Evolutionary conservation across 2,888 invertebrate species (phyloP).

Genomic region (Gerosis bhagava): DNA sequence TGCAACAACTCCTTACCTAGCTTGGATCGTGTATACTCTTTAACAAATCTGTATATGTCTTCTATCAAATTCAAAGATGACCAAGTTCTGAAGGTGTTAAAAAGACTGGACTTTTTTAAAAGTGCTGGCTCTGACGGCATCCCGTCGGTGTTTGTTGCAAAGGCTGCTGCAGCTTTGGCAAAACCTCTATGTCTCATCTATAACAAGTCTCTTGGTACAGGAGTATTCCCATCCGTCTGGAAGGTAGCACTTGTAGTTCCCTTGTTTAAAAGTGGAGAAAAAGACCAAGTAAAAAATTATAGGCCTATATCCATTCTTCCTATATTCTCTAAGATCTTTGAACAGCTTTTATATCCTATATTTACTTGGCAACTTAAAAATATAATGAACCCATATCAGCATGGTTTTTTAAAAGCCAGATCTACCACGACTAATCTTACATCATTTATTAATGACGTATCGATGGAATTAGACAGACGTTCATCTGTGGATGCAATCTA

Average conservation of each 20-base stretch:
- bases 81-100: slow-evolving; percentile 1
- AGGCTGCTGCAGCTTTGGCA: neutral
- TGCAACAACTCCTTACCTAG: no score
- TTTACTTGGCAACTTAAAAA: no score
- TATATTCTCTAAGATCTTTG: no score
- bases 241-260: neutral
- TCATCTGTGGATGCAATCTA: no score
- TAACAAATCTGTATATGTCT: neutral
- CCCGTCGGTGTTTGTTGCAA: neutral
- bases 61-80: slow-evolving; percentile 1
- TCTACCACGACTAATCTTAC: no score
- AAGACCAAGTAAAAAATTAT: no score
- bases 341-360: no score
- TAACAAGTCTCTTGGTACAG: slow-evolving; percentile 4
- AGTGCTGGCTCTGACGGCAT: slow-evolving; percentile 8
- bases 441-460: no score
- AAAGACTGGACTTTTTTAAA: slow-evolving; percentile 8
- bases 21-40: neutral
- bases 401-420: no score
- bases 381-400: no score
- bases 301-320: no score
- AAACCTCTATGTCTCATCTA: neutral
- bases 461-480: no score
- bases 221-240: neutral
- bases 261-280: neutral